Conservation (phyloP, 2,113 vertebrate genomes). For the Danionella cerebrum region DNA sequence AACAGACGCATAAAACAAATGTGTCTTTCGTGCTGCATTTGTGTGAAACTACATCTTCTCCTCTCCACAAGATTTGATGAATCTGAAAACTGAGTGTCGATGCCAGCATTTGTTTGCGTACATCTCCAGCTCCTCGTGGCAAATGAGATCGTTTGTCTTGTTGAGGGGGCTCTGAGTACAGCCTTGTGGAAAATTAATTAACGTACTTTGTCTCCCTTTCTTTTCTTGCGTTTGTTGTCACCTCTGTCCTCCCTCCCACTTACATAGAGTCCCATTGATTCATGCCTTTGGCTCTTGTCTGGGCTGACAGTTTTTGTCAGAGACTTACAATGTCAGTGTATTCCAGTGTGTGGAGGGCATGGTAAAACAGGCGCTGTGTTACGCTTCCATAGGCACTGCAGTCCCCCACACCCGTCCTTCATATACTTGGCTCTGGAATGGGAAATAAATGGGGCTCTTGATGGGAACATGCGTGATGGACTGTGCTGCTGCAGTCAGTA, state of each 20-base stretch:
- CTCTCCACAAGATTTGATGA: slow-evolving; percentile 37
- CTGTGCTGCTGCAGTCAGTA: slow-evolving; percentile 17
- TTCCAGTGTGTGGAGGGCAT: slow-evolving; percentile 1
- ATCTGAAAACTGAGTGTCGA: slow-evolving; percentile 31
- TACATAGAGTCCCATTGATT: slow-evolving; percentile 29
- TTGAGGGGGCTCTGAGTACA: slow-evolving; percentile 44
- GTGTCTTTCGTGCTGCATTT: background rate
- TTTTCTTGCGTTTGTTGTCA: slow-evolving; percentile 41
- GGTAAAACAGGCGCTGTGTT: background rate
- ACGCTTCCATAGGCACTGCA: slow-evolving; percentile 18
- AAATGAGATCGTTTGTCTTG: slow-evolving; percentile 71
- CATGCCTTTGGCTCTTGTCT: slow-evolving; percentile 33
- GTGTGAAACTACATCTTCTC: background rate
- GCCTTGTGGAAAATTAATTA: slow-evolving; percentile 60
- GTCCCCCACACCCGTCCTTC: background rate
- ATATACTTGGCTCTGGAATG: background rate
- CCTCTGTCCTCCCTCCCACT: slow-evolving; percentile 14
- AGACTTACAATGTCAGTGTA: slow-evolving; percentile 26
- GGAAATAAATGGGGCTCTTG: slow-evolving; percentile 25
- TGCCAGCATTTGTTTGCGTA: slow-evolving; percentile 43
- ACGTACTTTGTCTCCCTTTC: slow-evolving; percentile 57
- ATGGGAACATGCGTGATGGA: slow-evolving; percentile 26
- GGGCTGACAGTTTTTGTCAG: slow-evolving; percentile 27
- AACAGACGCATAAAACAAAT: no score
- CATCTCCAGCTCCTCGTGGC: slow-evolving; percentile 54